Conservation (phyloP, 64 coral and sea anemone genomes). For the Dendronephthya gigantea region DNA sequence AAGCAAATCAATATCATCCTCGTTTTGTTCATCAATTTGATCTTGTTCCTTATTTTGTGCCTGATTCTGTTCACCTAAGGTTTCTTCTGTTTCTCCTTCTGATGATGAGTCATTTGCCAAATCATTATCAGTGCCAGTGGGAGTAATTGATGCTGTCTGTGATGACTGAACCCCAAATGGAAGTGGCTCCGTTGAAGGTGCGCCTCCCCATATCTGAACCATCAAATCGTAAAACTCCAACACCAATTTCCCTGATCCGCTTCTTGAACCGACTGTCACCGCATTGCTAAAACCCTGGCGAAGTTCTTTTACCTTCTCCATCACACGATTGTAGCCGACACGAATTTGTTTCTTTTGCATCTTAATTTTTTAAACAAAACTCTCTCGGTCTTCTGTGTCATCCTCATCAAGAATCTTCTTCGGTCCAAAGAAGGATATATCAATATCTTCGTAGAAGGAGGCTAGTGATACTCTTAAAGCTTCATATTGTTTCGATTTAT, state of each 20-base stretch:
- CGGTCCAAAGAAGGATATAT: not conserved
- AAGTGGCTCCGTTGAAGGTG: not conserved
- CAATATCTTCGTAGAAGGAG: not conserved
- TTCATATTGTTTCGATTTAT: not conserved
- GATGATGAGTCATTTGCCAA: not conserved
- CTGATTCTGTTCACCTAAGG: not conserved
- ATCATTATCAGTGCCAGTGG: not conserved
- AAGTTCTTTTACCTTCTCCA: not conserved
- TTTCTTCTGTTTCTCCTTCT: not conserved
- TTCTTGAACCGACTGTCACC: not conserved
- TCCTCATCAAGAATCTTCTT: not conserved
- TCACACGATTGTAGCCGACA: not conserved
- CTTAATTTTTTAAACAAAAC: not conserved
- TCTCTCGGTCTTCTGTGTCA: not conserved
- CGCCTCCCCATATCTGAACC: not conserved
- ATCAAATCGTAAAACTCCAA: conserved; percentile 1
- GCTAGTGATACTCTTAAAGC: not conserved
- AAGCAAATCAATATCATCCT: not conserved
- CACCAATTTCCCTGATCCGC: not conserved
- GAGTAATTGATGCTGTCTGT: not conserved
- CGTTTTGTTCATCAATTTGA: not conserved
- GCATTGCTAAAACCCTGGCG: not conserved
- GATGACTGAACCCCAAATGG: not conserved
- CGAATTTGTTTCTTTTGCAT: not conserved
- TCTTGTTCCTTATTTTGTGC: not conserved